Percentiles rank a stretch among this genome's conserved stretches.
These are phyloP conservation scores for Acipenser ruthenus DNA, from an alignment of 2,797 vertebrate species.

Conservation along the genomic window DNA sequence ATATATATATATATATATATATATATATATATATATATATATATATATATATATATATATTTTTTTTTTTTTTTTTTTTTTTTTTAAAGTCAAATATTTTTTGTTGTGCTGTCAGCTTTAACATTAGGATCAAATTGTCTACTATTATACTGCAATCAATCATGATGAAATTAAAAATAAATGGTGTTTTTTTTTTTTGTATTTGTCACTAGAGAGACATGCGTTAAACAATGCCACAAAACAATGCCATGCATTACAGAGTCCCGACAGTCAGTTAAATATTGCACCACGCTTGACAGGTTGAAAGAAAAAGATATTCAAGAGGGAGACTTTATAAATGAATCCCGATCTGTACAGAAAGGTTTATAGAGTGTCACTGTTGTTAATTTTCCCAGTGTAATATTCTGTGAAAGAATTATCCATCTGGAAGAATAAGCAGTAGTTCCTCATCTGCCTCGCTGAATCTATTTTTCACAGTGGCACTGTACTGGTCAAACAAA, in stretches of 20 bases:
- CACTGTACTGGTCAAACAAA: conserved; percentile 82
- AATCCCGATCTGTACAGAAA: conserved; percentile 26
- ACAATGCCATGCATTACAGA: not conserved
- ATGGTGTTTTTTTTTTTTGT: too few relatives aligned
- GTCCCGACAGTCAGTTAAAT: conserved; percentile 3
- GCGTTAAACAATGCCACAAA: too few relatives aligned
- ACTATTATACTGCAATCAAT: too few relatives aligned
- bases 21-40: too few relatives aligned
- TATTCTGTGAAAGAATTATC: conserved; percentile 54
- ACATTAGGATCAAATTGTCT: too few relatives aligned
- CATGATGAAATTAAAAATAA: too few relatives aligned
- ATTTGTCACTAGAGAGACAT: too few relatives aligned
- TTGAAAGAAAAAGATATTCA: conserved; percentile 2
- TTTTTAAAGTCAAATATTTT: too few relatives aligned
- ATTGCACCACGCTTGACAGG: conserved; percentile 5
- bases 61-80: too few relatives aligned
- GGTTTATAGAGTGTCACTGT: conserved; percentile 38
- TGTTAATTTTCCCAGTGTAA: conserved; percentile 56
- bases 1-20: too few relatives aligned
- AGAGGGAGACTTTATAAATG: conserved; percentile 35
- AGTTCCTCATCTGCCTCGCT: conserved; percentile 59
- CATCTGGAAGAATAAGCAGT: conserved; percentile 69
- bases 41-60: too few relatives aligned
- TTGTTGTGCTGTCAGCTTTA: too few relatives aligned
- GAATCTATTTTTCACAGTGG: conserved; percentile 74